Conservation (phyloP, 1,140 invertebrate genomes). For the Ostrea denselamellosa region DNA sequence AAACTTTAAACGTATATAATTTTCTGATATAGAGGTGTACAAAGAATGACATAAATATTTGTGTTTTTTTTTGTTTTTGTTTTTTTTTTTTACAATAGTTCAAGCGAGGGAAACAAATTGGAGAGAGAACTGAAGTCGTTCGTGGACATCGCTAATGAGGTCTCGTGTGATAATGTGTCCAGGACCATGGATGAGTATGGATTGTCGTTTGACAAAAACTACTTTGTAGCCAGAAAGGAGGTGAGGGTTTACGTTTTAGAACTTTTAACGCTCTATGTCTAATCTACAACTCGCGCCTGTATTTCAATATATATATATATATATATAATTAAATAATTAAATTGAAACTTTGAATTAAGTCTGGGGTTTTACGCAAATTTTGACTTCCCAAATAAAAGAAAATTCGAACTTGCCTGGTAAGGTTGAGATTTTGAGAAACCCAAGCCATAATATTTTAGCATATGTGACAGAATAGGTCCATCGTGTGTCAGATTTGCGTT, state of each 20-base stretch:
- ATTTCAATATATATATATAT: too few species aligned
- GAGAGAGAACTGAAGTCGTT: slow-evolving; percentile 70
- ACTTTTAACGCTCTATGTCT: too few species aligned
- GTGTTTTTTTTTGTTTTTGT: background rate
- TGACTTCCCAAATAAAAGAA: too few species aligned
- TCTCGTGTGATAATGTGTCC: slow-evolving; percentile 54
- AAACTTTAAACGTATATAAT: background rate
- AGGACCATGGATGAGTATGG: slow-evolving; percentile 61
- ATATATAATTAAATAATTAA: too few species aligned
- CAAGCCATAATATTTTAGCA: too few species aligned
- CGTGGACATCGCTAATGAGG: slow-evolving; percentile 68
- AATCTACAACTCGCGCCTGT: too few species aligned
- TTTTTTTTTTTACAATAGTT: background rate
- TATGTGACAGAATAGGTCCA: too few species aligned
- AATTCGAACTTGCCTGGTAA: too few species aligned
- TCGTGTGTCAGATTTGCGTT: too few species aligned
- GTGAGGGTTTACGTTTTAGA: slow-evolving; percentile 48
- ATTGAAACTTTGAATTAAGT: too few species aligned
- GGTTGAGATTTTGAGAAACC: too few species aligned
- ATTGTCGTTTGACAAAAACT: slow-evolving; percentile 68
- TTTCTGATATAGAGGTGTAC: background rate
- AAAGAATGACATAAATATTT: background rate
- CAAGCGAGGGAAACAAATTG: slow-evolving; percentile 60
- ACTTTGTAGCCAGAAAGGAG: slow-evolving; percentile 69
- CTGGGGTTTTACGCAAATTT: too few species aligned